Evolutionary conservation across 2,888 invertebrate species (phyloP), one percentile per base, ranked within the genome.

Genomic region (Punctoribates punctum): DNA sequence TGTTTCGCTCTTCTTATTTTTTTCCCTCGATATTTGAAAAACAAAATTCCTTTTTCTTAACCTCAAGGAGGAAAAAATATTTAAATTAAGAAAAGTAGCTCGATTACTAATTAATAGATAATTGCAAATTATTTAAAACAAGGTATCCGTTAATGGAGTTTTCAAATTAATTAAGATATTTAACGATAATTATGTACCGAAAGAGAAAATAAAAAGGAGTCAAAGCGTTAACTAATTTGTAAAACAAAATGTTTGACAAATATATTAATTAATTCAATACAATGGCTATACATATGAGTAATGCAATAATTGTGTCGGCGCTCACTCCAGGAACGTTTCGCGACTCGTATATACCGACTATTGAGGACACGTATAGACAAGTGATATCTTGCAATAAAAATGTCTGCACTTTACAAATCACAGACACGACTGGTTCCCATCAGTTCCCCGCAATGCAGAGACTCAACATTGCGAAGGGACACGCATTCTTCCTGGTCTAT

Each of bases 361-460:
- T 99, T 82, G 99, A 99, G 87, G 99, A 99, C 85, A 99, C 98
- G 48, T 99, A 99, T 86, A 89, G 98, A 85, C 96, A 96, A 90
- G 96, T 96, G 81, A 96, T 96, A 84, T 94, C 94, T 86, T 96
- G 98, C 87, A 99, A 98, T 87, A 97, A 99, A 87, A 98, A 98
- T 86, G 97, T 99, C 85, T 99, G 98, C 87, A 98, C 99, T 74
- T 88, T 99, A 81, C 98, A 99, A 90, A 98, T 99, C 83, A 99
- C 99, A 78, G 99, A 99, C 85, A 98, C 96, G 79, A 98, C 99
- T 81, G 98, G 99, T 80, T 96, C 96, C 79, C 99, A 99, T 86
- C 99, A 99, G 87, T 99, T 99, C 86, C 99, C 99, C 79, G 99
- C 99, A 77, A 99, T 99, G 99, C 98, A 99, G 86, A 88, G 98